A percentile compares a stretch with the other conserved stretches of the same genome.
phyloP scores from a whole-genome alignment of 1,140 invertebrate species.

The Bombus breviceps region DNA sequence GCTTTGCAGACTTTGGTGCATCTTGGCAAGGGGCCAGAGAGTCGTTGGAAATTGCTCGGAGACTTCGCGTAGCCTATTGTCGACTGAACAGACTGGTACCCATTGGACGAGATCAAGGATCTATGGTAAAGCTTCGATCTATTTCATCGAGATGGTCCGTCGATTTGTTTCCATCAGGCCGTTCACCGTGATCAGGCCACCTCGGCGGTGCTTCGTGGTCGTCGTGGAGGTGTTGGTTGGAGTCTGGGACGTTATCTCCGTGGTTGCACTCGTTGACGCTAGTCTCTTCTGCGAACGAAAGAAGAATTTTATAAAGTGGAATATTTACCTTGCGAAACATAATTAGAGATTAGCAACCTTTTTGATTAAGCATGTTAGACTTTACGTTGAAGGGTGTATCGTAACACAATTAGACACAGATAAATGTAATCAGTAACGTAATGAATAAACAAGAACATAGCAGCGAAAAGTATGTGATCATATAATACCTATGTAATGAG shows the following conservation, averaged over 20 bases:
- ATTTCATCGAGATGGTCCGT: slow-evolving; percentile 51
- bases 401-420: no score
- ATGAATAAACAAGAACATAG: no score
- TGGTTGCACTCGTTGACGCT: not conserved
- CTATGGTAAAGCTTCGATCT: slow-evolving; percentile 22
- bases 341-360: no score
- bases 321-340: no score
- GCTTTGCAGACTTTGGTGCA: slow-evolving; percentile 4
- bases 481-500: no score
- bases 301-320: not conserved
- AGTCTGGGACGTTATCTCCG: slow-evolving; percentile 12
- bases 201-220: slow-evolving; percentile 12
- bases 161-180: slow-evolving; percentile 11
- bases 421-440: no score
- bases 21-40: slow-evolving; percentile 24
- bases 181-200: not conserved
- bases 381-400: no score
- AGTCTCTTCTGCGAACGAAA: slow-evolving; percentile 31
- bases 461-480: no score
- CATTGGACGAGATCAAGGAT: slow-evolving; percentile 33
- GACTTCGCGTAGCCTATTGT: slow-evolving; percentile 34
- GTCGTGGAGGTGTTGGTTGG: slow-evolving; percentile 15
- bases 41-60: slow-evolving; percentile 46
- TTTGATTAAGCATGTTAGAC: no score
- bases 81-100: slow-evolving; percentile 37